Evolutionary conservation across 2,888 invertebrate species (phyloP).

Genomic region (Acleris cristana): DNA sequence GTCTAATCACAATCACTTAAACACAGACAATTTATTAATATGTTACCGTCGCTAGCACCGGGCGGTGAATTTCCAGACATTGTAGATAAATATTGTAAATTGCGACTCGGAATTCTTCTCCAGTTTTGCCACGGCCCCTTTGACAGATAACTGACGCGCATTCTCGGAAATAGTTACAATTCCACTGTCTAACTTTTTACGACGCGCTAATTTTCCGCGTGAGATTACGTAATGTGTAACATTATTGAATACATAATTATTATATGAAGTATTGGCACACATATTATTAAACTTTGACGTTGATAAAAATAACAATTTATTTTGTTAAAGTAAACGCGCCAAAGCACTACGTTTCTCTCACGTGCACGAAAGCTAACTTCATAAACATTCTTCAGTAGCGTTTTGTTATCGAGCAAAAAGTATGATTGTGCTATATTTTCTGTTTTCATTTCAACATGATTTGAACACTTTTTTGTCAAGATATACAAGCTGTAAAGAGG

Average conservation of each 20-base stretch:
- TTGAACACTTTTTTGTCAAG: too few species aligned
- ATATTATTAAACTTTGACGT: slow-evolving; percentile 5
- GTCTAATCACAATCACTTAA: slow-evolving; percentile 4
- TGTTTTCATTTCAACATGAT: too few species aligned
- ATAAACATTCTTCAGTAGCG: slow-evolving; percentile 40
- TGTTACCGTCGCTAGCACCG: slow-evolving; percentile 72
- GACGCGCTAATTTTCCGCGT: not conserved
- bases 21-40: slow-evolving; percentile 17
- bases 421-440: not conserved
- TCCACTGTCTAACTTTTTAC: slow-evolving; percentile 20
- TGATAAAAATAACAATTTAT: slow-evolving; percentile 34
- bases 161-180: slow-evolving; percentile 57
- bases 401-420: not conserved
- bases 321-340: slow-evolving; percentile 9
- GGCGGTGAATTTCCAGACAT: slow-evolving; percentile 79
- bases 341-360: not conserved
- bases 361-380: slow-evolving; percentile 34
- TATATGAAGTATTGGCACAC: too few species aligned
- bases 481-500: too few species aligned
- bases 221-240: slow-evolving; percentile 18
- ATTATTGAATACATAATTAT: not conserved
- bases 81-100: slow-evolving; percentile 65
- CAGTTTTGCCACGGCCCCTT: slow-evolving; percentile 65
- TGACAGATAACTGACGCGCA: slow-evolving; percentile 68
- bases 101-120: slow-evolving; percentile 72